Base-by-base conservation (phyloP, 2,888 invertebrate genomes). In the Thymelicus acteon region DNA sequence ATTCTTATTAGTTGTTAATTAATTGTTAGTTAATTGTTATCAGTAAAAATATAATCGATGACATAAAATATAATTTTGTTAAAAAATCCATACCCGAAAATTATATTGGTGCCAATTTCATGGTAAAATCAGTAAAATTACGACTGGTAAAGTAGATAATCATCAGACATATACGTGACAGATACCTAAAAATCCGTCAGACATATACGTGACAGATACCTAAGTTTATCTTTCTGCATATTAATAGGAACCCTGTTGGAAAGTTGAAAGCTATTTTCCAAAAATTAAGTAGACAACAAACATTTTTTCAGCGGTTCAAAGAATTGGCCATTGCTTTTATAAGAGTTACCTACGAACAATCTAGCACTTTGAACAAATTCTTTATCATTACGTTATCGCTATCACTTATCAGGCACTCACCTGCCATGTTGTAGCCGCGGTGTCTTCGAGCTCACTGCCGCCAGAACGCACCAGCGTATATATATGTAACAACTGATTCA, bases 321-420 rank as follows among this genome's bases (percentile, higher is more conserved):
- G 24, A 58, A 65, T 64, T 44, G 73, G 76, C 76, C 76, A 76
- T 75, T 75, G 77, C 76, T 75, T 74, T 73, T 54, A 68, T 72
- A 65, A 58, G 49, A 64, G 49, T 40, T 44, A 10, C 31, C 48
- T 31, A 65, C 12, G 64, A 71, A 71, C 60, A 60, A 72, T 75
- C 68, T 74, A 73, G 71, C 60, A 61, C 60, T 70, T 71, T 73
- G 60, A 49, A 49, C 10, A 31, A 60, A 6, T 31, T 64, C 47
- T 52, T 70, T 70, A 70, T 70, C 73, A 73, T 63, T 72, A 52
- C 58, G 63, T 75, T 76, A 79, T 80, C 79, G 75, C 80, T 81
- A 79, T 80, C 79, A 78, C 75, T 80, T 81, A 79, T 80, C 79
- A 78, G 60, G 74, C 74, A 79, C 85, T 83, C 74, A 85, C 85